Evolutionary conservation across 2,888 invertebrate species (phyloP), one percentile per base, ranked within the genome.

Genomic region (Platycheirus albimanus): DNA sequence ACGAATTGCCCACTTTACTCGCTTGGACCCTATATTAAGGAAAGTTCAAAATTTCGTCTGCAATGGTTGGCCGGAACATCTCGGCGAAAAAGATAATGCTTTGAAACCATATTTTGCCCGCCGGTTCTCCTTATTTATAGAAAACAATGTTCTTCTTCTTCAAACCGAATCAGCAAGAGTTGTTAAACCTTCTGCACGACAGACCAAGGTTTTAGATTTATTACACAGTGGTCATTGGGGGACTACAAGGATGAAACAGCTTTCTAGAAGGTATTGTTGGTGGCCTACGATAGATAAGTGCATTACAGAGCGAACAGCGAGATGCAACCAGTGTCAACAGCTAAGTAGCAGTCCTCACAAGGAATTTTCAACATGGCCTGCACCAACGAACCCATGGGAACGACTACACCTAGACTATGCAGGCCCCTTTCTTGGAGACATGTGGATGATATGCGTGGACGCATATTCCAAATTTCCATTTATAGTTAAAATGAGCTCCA

Each of bases 321-420:
- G 19, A n/a, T 71, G 51, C 28, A 15, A 8, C 1, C 6, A 28
- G 7, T 74, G 74, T 19, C 36, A 67, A 8, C 17, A 15, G 4
- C 4, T 10, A 20, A 38, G 28, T n/a, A 17, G 17, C 13, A 33
- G 33, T 10, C 54, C 64, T 5, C 33, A 10, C 17, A 66, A 58
- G 13, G 56, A 66, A 13, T 66, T 58, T 30, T 24, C 45, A n/a
- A 63, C 86, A 15, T 86, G 86, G 70, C 77, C 63, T 11, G 85
- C 85, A 66, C 77, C 88, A 24, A 72, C 66, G 4, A 64, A 85
- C 47, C 87, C 88, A 3, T 89, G 89, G 88, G 84, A 88, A 61
- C 79, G 91, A 17, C 74, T 91, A 8, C 91, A 91, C 85, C 85
- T 89, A n/a, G 91, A 91, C 84, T 91, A 89, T 86, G 89, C 90